These are phyloP conservation scores for Archaeoteleia sp. DNA, from an alignment of 2,888 invertebrate species.

Conservation along the genomic window DNA sequence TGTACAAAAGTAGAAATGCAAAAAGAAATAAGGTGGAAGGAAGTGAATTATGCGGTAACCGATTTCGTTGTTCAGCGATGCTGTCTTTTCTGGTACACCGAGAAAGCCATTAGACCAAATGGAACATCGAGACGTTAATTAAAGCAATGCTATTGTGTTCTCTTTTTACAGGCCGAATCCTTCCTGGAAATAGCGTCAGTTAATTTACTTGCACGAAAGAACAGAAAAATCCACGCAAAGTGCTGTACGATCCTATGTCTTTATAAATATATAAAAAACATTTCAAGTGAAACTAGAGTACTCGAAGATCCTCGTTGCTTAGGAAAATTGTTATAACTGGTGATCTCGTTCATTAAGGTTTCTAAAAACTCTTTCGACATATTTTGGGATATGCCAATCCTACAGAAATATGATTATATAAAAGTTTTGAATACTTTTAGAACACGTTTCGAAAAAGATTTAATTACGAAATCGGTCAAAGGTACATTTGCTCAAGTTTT, in stretches of 20 bases:
- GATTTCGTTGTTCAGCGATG: conserved; percentile 22
- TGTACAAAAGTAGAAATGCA: no score
- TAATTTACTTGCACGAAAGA: conserved; percentile 9
- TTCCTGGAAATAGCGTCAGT: background rate
- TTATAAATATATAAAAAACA: conserved; percentile 1
- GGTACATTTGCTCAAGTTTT: no score
- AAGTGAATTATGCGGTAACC: conserved; percentile 11
- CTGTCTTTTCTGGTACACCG: conserved; percentile 9
- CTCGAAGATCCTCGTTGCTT: no score
- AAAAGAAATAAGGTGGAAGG: background rate
- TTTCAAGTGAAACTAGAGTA: no score
- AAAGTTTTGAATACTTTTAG: no score
- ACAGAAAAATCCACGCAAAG: background rate
- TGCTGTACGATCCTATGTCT: background rate
- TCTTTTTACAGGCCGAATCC: conserved; percentile 16
- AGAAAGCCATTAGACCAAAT: conserved; percentile 15
- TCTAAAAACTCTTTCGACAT: no score
- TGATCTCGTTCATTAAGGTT: no score
- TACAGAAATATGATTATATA: no score
- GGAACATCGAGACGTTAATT: conserved; percentile 34
- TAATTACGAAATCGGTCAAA: no score
- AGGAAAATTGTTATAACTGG: no score
- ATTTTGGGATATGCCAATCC: no score
- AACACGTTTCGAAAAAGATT: no score
- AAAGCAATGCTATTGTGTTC: conserved; percentile 23